These are phyloP conservation scores for Microctenopoma lineatum DNA, from an alignment of 2,797 vertebrate species.

Conservation along the genomic window DNA sequence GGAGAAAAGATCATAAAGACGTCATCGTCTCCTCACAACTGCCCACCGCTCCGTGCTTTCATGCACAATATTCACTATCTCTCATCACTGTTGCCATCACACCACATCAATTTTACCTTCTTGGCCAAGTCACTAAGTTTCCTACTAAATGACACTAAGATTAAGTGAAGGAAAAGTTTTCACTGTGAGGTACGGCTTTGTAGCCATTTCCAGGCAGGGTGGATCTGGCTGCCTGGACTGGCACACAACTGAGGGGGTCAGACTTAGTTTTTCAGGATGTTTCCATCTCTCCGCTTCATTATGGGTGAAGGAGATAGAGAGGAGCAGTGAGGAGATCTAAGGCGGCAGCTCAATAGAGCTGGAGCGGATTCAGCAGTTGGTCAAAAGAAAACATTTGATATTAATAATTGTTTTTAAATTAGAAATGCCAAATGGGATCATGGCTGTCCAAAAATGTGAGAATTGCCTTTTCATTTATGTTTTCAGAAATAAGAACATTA, in stretches of 20 bases:
- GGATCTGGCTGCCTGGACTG: slow-evolving; percentile 60
- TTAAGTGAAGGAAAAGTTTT: slow-evolving; percentile 62
- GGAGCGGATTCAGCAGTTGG: background rate
- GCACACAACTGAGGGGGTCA: slow-evolving; percentile 51
- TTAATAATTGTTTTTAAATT: background rate
- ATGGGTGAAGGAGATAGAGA: slow-evolving; percentile 26
- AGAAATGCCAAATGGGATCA: too few species aligned
- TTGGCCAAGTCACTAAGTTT: slow-evolving; percentile 32
- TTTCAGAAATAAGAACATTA: too few species aligned
- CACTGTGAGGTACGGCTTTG: slow-evolving; percentile 34
- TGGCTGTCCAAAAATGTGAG: too few species aligned
- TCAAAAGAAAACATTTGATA: background rate
- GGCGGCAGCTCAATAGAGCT: background rate
- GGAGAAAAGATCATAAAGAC: slow-evolving; percentile 25
- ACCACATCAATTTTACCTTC: slow-evolving; percentile 63
- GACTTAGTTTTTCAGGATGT: slow-evolving; percentile 64
- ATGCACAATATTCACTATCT: slow-evolving; percentile 44
- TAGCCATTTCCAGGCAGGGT: slow-evolving; percentile 47
- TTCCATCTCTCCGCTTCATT: slow-evolving; percentile 50
- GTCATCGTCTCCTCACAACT: slow-evolving; percentile 39
- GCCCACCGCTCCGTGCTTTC: slow-evolving; percentile 24
- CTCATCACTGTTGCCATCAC: slow-evolving; percentile 62
- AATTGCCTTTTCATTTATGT: too few species aligned
- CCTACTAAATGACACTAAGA: slow-evolving; percentile 50
- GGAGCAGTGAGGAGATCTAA: background rate